These are phyloP conservation scores for Corydoras sp. DNA, from an alignment of 2,113 vertebrate species.

Conservation along the genomic window DNA sequence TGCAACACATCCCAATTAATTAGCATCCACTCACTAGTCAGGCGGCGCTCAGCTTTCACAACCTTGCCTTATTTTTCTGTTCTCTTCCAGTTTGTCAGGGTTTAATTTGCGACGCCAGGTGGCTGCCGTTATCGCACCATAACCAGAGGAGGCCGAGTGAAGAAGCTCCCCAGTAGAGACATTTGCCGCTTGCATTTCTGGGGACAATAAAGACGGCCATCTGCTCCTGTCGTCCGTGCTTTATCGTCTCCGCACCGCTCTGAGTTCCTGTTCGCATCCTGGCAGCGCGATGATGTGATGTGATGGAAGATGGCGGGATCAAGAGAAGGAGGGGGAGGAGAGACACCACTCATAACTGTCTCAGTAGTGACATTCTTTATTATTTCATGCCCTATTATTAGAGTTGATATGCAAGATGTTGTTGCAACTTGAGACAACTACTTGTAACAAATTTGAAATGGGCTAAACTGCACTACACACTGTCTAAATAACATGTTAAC, in stretches of 20 bases:
- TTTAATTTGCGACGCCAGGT: constrained; percentile 50
- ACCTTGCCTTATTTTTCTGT: constrained; percentile 44
- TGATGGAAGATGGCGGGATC: constrained; percentile 44
- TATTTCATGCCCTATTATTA: not conserved
- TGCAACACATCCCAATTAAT: constrained; percentile 6
- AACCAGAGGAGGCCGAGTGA: constrained; percentile 54
- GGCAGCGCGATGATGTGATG: constrained; percentile 35
- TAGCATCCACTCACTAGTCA: constrained; percentile 1
- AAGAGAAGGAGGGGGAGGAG: not conserved
- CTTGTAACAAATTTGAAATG: too few relatives aligned
- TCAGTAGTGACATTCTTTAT: not conserved
- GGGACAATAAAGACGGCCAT: constrained; percentile 69
- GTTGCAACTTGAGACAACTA: too few relatives aligned
- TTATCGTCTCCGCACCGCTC: constrained; percentile 54
- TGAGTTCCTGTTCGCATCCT: constrained; percentile 26
- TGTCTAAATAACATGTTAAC: too few relatives aligned
- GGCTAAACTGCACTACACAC: too few relatives aligned
- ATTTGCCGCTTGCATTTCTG: constrained; percentile 71
- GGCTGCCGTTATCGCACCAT: constrained; percentile 51
- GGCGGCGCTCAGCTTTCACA: constrained; percentile 34
- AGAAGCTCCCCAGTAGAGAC: constrained; percentile 64
- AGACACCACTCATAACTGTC: not conserved
- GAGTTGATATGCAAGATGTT: not conserved
- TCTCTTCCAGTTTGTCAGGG: constrained; percentile 51
- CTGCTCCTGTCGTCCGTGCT: constrained; percentile 70